Percentiles rank a stretch among this genome's conserved stretches.
phyloP scores from a whole-genome alignment of 2,888 invertebrate genomes.

The Coelinius sp. region DNA sequence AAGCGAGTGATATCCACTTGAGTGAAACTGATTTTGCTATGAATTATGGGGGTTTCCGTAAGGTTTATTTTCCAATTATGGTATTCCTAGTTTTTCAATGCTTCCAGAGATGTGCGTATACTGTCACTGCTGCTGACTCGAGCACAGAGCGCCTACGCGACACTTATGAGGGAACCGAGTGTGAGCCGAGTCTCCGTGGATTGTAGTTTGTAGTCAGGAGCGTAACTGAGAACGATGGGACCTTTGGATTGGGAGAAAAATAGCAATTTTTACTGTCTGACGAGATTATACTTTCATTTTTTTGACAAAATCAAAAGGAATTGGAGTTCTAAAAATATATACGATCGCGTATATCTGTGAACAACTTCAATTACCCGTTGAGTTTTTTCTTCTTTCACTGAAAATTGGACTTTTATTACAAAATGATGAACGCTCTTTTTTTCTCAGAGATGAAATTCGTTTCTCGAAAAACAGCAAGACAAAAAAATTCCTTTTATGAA shows the following conservation, averaged over 20 bases:
- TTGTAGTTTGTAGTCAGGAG: slow-evolving; percentile 7
- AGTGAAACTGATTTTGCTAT: background rate
- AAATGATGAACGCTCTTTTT: too few species aligned
- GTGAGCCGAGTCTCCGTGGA: slow-evolving; percentile 19
- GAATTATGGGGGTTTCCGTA: background rate
- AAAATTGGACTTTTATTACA: too few species aligned
- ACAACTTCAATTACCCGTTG: too few species aligned
- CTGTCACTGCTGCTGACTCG: slow-evolving; percentile 21
- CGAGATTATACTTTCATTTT: background rate
- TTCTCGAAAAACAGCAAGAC: too few species aligned
- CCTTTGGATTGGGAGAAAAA: background rate
- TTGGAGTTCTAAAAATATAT: background rate
- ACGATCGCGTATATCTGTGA: too few species aligned
- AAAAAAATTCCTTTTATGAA: too few species aligned
- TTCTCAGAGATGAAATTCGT: too few species aligned
- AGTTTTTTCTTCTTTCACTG: too few species aligned
- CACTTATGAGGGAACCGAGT: slow-evolving; percentile 24
- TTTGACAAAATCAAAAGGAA: background rate
- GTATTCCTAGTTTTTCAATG: slow-evolving; percentile 1
- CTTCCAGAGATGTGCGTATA: background rate
- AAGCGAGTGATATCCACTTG: background rate
- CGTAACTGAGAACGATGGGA: background rate
- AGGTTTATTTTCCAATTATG: background rate
- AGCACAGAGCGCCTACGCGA: slow-evolving; percentile 40
- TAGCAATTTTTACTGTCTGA: background rate